Conservation (phyloP, 2,888 invertebrate genomes). For the Synanthedon myopaeformis region DNA sequence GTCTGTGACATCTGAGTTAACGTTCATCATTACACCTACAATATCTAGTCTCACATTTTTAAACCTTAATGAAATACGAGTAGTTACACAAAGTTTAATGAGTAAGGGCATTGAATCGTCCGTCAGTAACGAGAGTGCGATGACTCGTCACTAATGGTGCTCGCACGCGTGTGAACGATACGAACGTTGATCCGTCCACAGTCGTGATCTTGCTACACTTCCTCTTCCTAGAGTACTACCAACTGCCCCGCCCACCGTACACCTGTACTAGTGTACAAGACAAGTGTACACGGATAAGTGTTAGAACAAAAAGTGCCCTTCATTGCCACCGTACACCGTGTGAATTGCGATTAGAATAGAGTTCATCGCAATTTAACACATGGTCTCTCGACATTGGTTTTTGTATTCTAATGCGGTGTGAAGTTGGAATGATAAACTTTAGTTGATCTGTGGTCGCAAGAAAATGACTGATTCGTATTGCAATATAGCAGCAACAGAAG, state of each 20-base stretch:
- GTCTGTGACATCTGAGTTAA: no score
- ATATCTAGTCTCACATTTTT: no score
- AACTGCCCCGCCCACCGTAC: slow-evolving; percentile 8
- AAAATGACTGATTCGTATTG: no score
- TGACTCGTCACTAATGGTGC: slow-evolving; percentile 34
- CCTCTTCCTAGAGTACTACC: slow-evolving; percentile 28
- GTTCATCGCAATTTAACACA: not conserved
- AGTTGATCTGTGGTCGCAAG: no score
- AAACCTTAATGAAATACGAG: no score
- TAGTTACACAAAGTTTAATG: no score
- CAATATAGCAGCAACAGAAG: no score
- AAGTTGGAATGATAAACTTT: no score
- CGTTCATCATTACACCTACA: no score
- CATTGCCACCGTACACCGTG: slow-evolving; percentile 8
- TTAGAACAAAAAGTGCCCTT: slow-evolving; percentile 31
- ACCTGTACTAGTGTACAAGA: slow-evolving; percentile 3
- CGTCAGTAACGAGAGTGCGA: slow-evolving; percentile 9
- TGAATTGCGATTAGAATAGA: slow-evolving; percentile 3
- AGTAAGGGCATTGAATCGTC: not conserved
- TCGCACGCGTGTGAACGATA: slow-evolving; percentile 31
- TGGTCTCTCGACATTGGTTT: not conserved
- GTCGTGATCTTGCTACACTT: slow-evolving; percentile 12
- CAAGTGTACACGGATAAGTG: slow-evolving; percentile 4
- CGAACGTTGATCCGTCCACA: slow-evolving; percentile 26
- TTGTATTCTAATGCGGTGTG: no score